Conservation (phyloP, 2,797 vertebrate genomes). For the Cetoscarus ocellatus region DNA sequence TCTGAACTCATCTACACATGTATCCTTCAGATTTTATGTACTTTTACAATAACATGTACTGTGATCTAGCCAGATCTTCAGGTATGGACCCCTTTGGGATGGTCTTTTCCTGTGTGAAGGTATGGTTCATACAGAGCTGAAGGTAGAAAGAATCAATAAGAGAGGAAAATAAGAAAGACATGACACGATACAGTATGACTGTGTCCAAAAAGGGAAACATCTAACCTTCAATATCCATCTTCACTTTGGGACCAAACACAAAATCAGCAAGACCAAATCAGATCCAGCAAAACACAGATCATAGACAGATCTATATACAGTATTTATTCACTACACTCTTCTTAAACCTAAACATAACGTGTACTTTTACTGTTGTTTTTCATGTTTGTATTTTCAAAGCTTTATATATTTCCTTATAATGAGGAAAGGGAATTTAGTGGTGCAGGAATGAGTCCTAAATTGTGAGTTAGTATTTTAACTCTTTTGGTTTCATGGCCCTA, state of each 20-base stretch:
- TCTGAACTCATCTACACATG: constrained; percentile 51
- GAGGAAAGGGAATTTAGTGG: constrained; percentile 48
- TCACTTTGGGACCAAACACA: constrained; percentile 79
- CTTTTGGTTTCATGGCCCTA: too few species aligned
- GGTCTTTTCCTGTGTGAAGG: constrained; percentile 74
- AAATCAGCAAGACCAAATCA: constrained; percentile 65
- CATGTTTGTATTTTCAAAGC: constrained; percentile 40
- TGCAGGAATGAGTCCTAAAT: too few species aligned
- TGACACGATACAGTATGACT: constrained; percentile 87
- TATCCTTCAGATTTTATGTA: constrained; percentile 54
- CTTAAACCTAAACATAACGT: constrained; percentile 23
- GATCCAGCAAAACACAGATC: constrained; percentile 64
- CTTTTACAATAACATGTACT: constrained; percentile 51
- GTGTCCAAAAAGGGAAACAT: constrained; percentile 86
- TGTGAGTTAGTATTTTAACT: too few species aligned
- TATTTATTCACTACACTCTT: constrained; percentile 6
- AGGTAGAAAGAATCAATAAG: constrained; percentile 87
- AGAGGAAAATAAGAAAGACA: constrained; percentile 88
- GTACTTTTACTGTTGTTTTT: constrained; percentile 43
- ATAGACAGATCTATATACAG: constrained; percentile 43
- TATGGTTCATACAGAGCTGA: constrained; percentile 84
- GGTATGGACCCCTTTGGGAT: constrained; percentile 67
- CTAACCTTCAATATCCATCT: constrained; percentile 89
- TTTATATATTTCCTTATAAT: constrained; percentile 52
- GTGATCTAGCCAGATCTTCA: constrained; percentile 63